A percentile compares a stretch with the other conserved stretches of the same genome.
phyloP scores from a whole-genome alignment of 2,888 invertebrate genomes.

The Amiota minor region DNA sequence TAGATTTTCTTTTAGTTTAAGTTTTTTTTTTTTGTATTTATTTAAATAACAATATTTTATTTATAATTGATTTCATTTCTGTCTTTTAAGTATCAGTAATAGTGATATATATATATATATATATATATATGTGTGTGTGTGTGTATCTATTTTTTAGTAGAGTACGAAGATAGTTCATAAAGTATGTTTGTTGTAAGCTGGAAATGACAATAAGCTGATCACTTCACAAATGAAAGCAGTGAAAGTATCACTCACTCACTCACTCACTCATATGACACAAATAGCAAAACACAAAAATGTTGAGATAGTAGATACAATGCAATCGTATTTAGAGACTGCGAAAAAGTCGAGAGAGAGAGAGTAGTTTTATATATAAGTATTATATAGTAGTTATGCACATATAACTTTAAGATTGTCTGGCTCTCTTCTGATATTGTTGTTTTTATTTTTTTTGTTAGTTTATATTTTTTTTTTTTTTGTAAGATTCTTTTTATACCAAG shows the following conservation, averaged over 20 bases:
- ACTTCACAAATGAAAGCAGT: too few relatives aligned
- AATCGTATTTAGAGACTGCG: background rate
- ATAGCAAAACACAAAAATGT: background rate
- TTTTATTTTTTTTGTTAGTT: background rate
- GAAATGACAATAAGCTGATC: background rate
- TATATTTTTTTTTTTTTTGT: constrained; percentile 1
- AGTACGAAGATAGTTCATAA: too few relatives aligned
- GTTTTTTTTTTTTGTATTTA: background rate
- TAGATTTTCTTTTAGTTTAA: too few relatives aligned
- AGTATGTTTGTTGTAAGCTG: background rate
- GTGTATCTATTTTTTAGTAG: background rate
- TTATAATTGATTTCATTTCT: constrained; percentile 12
- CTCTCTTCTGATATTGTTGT: background rate
- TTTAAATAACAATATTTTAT: constrained; percentile 4
- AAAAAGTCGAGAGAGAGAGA: background rate
- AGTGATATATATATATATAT: background rate
- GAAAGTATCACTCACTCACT: too few relatives aligned
- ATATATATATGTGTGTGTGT: constrained; percentile 21
- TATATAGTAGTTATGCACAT: too few relatives aligned
- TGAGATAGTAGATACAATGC: too few relatives aligned
- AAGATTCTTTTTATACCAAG: constrained; percentile 8
- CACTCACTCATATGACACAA: too few relatives aligned
- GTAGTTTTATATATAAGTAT: too few relatives aligned
- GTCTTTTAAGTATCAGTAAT: background rate
- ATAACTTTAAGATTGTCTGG: too few relatives aligned